Evolutionary conservation across 2,113 vertebrate genomes (phyloP).

Genomic region (Ceyx margarethae): DNA sequence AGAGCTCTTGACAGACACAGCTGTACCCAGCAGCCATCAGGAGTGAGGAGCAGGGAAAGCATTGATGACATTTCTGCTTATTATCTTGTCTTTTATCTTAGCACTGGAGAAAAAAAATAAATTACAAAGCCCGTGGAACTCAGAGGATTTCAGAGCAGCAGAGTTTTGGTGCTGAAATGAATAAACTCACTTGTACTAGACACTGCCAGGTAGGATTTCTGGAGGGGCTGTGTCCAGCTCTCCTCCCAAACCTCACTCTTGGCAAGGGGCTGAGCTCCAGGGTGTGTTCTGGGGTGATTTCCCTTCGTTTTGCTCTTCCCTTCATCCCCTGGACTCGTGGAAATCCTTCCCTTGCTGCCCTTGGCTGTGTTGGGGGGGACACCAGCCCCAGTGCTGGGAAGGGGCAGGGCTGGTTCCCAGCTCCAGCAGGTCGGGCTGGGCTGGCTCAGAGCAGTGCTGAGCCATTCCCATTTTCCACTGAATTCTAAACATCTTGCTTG

Average conservation of each 20-base stretch:
- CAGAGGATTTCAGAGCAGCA: too few species aligned
- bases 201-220: neutral
- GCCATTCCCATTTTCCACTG: neutral
- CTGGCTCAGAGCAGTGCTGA: neutral
- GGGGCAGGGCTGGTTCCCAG: neutral
- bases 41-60: neutral
- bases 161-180: neutral
- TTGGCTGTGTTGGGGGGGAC: neutral
- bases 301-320: neutral
- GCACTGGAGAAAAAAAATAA: neutral
- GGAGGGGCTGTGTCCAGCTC: neutral
- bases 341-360: neutral
- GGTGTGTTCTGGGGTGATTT: neutral
- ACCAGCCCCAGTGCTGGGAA: neutral
- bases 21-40: neutral
- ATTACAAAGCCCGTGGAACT: neutral
- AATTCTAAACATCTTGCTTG: neutral
- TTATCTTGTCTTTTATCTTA: neutral
- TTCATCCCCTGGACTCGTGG: neutral
- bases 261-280: neutral
- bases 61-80: rapidly evolving
- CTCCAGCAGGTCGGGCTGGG: rapidly evolving
- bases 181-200: neutral
- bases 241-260: neutral
- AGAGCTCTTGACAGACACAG: neutral